phyloP scores from a whole-genome alignment of 2,888 invertebrate genomes.

The Epinotia brunnichana region DNA sequence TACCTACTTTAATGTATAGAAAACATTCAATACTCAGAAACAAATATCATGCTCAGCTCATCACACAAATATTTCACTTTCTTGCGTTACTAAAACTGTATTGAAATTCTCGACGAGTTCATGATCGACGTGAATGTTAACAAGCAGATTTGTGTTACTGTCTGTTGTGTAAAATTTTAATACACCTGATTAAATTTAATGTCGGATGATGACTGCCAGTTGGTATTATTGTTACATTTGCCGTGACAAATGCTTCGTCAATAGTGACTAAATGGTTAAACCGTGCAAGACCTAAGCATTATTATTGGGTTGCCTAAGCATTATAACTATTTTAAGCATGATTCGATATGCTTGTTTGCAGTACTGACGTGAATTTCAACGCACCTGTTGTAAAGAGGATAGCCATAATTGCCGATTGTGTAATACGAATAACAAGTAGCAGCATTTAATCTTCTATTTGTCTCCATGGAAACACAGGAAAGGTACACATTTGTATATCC shows the following conservation, averaged over 20 bases:
- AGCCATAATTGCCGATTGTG: background rate
- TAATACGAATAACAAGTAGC: background rate
- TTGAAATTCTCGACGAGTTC: constrained; percentile 4
- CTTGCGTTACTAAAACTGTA: constrained; percentile 1
- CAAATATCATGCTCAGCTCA: no score
- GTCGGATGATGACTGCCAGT: constrained; percentile 15
- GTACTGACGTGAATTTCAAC: background rate
- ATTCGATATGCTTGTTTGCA: constrained; percentile 26
- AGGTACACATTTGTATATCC: background rate
- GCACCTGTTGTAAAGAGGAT: constrained; percentile 3
- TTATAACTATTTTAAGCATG: background rate
- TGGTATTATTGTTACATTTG: constrained; percentile 25
- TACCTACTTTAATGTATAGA: no score
- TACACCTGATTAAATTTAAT: constrained; percentile 16
- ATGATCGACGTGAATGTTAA: constrained; percentile 22
- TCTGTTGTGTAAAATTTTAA: constrained; percentile 21
- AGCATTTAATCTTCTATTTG: background rate
- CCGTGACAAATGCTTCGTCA: constrained; percentile 31
- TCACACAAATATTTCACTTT: background rate
- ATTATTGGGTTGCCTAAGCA: constrained; percentile 5
- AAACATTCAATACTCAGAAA: no score
- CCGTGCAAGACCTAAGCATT: constrained; percentile 22
- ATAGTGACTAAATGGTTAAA: constrained; percentile 34
- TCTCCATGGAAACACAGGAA: background rate
- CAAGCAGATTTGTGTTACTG: constrained; percentile 26